These are phyloP conservation scores for Desoria tigrina DNA, from an alignment of 2,888 invertebrate genomes.

Conservation along the genomic window DNA sequence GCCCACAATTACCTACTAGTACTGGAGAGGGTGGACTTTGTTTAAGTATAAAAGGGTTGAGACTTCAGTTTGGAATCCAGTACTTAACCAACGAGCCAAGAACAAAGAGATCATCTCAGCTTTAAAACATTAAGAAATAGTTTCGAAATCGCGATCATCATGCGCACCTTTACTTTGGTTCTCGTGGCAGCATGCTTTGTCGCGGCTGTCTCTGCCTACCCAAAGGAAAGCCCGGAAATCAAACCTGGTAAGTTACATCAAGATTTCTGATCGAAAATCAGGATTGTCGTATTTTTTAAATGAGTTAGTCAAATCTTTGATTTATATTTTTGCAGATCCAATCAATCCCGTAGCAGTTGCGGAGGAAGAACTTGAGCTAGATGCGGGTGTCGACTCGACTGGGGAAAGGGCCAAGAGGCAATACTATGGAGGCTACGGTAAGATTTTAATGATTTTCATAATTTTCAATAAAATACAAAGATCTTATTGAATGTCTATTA, in stretches of 20 bases:
- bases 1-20: no score
- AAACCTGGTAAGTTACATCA: slow-evolving; percentile 22
- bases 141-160: slow-evolving; percentile 2
- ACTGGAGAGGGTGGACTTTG: no score
- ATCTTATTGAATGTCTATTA: not conserved
- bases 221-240: slow-evolving; percentile 14
- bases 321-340: not conserved
- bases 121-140: not conserved
- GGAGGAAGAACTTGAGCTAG: no score
- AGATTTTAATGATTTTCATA: not conserved
- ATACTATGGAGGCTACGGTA: slow-evolving; percentile 1
- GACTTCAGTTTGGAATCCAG: not conserved
- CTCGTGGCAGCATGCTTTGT: slow-evolving; percentile 26
- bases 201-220: slow-evolving; percentile 31
- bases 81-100: not conserved
- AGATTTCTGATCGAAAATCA: not conserved
- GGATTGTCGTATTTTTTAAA: not conserved
- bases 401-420: slow-evolving; percentile 17
- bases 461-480: not conserved
- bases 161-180: slow-evolving; percentile 25
- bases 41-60: not conserved
- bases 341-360: no score
- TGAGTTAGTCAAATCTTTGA: not conserved
- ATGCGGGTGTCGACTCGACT: not conserved
- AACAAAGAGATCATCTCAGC: no score